Conservation (phyloP, 2,113 vertebrate genomes). For the Pseudorectes ferrugineus region DNA sequence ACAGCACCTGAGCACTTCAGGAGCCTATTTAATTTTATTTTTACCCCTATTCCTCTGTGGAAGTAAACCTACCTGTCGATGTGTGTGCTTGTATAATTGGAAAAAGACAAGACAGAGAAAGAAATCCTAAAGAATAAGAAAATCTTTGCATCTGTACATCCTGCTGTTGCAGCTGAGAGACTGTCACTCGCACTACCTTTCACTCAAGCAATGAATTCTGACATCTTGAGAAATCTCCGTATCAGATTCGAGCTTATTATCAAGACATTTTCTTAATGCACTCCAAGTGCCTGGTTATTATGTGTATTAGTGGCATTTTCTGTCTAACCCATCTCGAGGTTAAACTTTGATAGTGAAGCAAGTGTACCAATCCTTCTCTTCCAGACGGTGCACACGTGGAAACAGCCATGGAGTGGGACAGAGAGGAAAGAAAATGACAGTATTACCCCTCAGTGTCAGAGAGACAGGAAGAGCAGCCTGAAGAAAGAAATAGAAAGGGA, state of each 20-base stretch:
- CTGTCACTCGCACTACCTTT: background rate
- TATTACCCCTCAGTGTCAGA: background rate
- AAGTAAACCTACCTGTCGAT: background rate
- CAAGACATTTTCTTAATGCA: background rate
- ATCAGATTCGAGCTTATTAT: background rate
- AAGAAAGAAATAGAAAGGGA: background rate
- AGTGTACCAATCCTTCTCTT: background rate
- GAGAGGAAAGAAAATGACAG: background rate
- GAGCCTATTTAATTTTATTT: background rate
- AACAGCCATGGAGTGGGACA: background rate
- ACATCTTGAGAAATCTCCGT: background rate
- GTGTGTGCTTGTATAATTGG: background rate
- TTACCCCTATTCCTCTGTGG: background rate
- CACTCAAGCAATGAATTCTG: background rate
- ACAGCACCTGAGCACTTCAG: background rate
- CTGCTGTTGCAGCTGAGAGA: background rate
- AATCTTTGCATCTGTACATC: background rate
- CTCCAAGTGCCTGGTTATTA: background rate
- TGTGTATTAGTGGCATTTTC: background rate
- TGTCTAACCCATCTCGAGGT: background rate
- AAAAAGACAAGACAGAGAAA: background rate
- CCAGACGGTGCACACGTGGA: background rate
- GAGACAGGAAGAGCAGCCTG: background rate
- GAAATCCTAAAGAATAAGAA: background rate
- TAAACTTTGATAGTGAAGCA: background rate